Evolutionary conservation across 37 sponge, comb jelly and placozoan genomes (phyloP).

Genomic region (Halichondria panicea): DNA sequence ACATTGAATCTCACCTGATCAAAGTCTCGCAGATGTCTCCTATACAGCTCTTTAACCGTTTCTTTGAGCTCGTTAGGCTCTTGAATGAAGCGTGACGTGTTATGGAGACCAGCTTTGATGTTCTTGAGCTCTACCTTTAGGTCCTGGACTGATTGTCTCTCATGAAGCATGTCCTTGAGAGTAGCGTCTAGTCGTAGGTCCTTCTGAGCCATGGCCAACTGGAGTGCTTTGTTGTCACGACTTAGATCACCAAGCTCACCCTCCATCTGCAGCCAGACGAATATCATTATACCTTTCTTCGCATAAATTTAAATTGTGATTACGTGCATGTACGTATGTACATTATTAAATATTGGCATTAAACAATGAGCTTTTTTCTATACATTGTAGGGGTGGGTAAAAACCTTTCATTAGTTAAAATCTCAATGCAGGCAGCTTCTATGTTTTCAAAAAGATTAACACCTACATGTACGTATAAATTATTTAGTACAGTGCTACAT

Average conservation of each 20-base stretch:
- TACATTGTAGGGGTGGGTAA: not conserved
- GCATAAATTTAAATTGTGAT: not conserved
- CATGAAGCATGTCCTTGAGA: slow-evolving; percentile 81
- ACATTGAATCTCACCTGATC: slow-evolving; percentile 53
- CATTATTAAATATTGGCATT: not conserved
- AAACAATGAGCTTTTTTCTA: not conserved
- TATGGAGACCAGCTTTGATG: slow-evolving; percentile 85
- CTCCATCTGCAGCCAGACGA: slow-evolving; percentile 78
- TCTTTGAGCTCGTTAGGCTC: slow-evolving; percentile 94
- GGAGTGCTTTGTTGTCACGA: slow-evolving; percentile 76
- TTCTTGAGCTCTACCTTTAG: slow-evolving; percentile 74
- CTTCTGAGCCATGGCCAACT: slow-evolving; percentile 71
- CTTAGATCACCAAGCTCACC: slow-evolving; percentile 80
- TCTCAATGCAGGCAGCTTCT: no score
- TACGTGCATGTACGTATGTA: not conserved
- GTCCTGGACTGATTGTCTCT: slow-evolving; percentile 82
- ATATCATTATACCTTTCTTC: no score
- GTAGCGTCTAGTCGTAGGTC: slow-evolving; percentile 84
- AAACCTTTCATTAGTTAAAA: not conserved
- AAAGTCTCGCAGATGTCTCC: slow-evolving; percentile 58
- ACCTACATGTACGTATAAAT: not conserved
- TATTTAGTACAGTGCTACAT: not conserved
- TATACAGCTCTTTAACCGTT: slow-evolving; percentile 46
- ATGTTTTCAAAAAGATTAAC: not conserved
- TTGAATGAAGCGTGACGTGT: slow-evolving; percentile 83